These are phyloP conservation scores for Sarcophaga rosellei DNA, from an alignment of 2,888 invertebrate genomes.

Conservation along the genomic window DNA sequence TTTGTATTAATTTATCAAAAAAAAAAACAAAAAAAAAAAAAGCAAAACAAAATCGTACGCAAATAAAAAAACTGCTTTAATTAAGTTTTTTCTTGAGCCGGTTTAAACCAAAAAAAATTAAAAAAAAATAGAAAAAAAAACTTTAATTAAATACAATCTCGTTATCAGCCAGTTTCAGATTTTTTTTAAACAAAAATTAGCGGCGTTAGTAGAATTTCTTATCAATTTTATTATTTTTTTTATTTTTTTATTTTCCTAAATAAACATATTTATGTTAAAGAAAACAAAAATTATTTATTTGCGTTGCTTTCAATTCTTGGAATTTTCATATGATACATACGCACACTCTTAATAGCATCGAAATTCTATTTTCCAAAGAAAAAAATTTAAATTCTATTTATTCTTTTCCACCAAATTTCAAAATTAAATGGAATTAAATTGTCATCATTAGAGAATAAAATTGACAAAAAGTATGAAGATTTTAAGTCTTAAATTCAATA, in stretches of 20 bases:
- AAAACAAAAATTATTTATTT: not conserved
- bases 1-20: slow-evolving; percentile 44
- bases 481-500: no score
- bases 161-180: slow-evolving; percentile 53
- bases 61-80: slow-evolving; percentile 32
- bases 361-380: not conserved
- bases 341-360: no score
- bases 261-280: not conserved
- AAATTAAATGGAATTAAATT: no score
- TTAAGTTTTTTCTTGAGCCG: slow-evolving; percentile 32
- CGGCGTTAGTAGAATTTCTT: slow-evolving; percentile 32
- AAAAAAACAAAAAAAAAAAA: not conserved
- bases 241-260: not conserved
- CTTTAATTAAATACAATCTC: not conserved
- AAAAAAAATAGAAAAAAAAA: slow-evolving; percentile 1
- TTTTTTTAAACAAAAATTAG: slow-evolving; percentile 18
- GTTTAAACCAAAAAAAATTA: slow-evolving; percentile 36
- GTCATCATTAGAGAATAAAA: no score
- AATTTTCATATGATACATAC: no score
- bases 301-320: no score
- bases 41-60: not conserved
- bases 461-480: no score
- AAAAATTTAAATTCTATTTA: not conserved
- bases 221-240: slow-evolving; percentile 28
- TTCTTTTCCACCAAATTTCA: no score